A percentile compares a stretch with the other conserved stretches of the same genome.
Conservation (phyloP, 1,140 invertebrate genomes). For the Diplogasteroides magnus region DNA sequence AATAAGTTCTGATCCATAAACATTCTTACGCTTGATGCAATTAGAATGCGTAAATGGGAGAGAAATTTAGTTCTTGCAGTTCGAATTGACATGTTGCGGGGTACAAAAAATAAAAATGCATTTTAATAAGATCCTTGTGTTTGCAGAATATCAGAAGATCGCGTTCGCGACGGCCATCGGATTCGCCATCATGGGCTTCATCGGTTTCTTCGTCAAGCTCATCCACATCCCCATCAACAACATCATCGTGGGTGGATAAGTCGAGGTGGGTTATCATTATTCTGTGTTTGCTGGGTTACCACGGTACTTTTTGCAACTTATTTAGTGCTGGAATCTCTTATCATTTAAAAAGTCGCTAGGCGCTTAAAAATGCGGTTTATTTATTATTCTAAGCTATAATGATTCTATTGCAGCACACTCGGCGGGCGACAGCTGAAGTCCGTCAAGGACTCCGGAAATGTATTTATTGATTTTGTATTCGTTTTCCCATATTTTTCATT, state of each 20-base stretch:
- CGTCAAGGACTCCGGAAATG: no score
- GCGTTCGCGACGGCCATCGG: constrained; percentile 98
- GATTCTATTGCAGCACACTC: constrained; percentile 22
- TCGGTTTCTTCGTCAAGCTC: constrained; percentile 98
- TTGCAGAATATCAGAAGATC: constrained; percentile 98
- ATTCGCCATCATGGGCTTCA: constrained; percentile 99
- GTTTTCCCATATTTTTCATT: no score
- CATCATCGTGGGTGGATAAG: constrained; percentile 74
- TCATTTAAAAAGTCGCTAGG: neutral
- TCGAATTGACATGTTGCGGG: neutral
- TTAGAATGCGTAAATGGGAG: neutral
- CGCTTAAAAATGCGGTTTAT: neutral
- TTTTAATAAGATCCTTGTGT: constrained; percentile 32
- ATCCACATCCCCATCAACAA: constrained; percentile 99
- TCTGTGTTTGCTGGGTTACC: neutral
- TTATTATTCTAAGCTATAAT: neutral
- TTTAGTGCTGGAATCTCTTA: neutral
- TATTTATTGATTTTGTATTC: no score
- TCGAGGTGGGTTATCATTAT: neutral
- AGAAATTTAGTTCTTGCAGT: constrained; percentile 2
- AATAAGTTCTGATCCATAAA: no score
- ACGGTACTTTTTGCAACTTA: neutral
- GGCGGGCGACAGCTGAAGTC: no score
- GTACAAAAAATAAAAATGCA: neutral
- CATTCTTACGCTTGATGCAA: constrained; percentile 10